Evolutionary conservation across 2,888 invertebrate genomes (phyloP).

Genomic region (Tetramorium bicarinatum): DNA sequence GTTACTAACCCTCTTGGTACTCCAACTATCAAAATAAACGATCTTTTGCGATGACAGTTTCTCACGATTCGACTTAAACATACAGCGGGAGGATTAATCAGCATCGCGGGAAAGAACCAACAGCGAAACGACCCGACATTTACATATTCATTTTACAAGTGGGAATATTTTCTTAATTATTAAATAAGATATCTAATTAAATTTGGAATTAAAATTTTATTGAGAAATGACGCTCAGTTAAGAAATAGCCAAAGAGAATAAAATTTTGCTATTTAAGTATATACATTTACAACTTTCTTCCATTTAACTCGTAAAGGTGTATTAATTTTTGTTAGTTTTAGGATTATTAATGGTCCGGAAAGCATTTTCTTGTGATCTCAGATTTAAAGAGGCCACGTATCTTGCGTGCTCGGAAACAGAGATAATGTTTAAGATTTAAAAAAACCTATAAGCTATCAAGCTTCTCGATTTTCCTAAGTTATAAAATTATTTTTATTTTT

Average conservation of each 20-base stretch:
- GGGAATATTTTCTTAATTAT: neutral
- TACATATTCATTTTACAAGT: neutral
- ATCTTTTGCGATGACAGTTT: neutral
- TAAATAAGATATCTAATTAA: neutral
- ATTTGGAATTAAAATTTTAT: neutral
- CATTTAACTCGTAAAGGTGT: neutral
- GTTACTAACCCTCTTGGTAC: neutral
- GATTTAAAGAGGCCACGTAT: neutral
- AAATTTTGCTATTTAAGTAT: neutral
- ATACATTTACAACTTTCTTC: neutral
- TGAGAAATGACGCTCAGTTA: neutral
- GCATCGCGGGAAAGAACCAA: neutral
- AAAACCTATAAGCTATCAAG: neutral
- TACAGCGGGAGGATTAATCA: neutral
- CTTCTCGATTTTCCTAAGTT: neutral
- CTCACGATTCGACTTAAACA: neutral
- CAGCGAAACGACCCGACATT: neutral
- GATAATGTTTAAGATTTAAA: neutral
- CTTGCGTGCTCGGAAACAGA: neutral
- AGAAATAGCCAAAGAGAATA: neutral
- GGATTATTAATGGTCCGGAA: too few species aligned
- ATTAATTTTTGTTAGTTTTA: neutral
- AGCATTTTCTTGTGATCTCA: neutral
- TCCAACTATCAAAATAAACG: neutral
- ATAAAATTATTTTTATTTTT: neutral